A percentile compares a stretch with the other conserved stretches of the same genome.
Evolutionary conservation across 2,113 vertebrate species (phyloP).

Genomic region (Limanda limanda): DNA sequence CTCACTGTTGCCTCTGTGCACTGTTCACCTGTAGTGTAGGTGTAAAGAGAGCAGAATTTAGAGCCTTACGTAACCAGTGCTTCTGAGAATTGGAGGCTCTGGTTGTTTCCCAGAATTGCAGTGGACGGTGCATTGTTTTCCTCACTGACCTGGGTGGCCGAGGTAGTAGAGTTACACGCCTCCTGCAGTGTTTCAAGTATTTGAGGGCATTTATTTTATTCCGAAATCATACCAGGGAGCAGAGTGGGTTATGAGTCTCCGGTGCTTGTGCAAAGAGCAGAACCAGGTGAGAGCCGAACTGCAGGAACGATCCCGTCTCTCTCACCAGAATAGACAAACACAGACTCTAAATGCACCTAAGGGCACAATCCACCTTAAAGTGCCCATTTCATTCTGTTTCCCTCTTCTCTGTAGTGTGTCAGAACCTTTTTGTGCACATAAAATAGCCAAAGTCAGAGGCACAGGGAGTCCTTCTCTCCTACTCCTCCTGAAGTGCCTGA

Average conservation of each 20-base stretch:
- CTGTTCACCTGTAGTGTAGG: slow-evolving; percentile 17
- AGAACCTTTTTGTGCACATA: no score
- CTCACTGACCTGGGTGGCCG: not conserved
- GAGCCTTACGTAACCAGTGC: slow-evolving; percentile 30
- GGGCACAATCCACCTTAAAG: not conserved
- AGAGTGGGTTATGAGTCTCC: not conserved
- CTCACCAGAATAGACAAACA: not conserved
- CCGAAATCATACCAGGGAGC: not conserved
- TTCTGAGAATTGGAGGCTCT: slow-evolving; percentile 19
- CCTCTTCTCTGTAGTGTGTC: no score
- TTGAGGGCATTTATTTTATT: not conserved
- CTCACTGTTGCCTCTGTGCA: not conserved
- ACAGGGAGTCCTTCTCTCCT: not conserved
- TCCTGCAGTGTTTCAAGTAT: not conserved
- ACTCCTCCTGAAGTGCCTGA: not conserved
- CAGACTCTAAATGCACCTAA: not conserved
- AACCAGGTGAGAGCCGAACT: not conserved
- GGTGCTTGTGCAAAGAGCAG: not conserved
- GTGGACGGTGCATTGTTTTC: slow-evolving; percentile 5
- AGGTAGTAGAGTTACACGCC: no score
- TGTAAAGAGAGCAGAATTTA: slow-evolving; percentile 39
- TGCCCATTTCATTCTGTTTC: not conserved
- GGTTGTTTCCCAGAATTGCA: slow-evolving; percentile 22
- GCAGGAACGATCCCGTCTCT: not conserved
- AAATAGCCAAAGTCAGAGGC: not conserved